Percentiles rank a stretch among this genome's conserved stretches.
These are phyloP conservation scores for Xylocopa sonorina DNA, from an alignment of 1,140 invertebrate species.

Conservation along the genomic window DNA sequence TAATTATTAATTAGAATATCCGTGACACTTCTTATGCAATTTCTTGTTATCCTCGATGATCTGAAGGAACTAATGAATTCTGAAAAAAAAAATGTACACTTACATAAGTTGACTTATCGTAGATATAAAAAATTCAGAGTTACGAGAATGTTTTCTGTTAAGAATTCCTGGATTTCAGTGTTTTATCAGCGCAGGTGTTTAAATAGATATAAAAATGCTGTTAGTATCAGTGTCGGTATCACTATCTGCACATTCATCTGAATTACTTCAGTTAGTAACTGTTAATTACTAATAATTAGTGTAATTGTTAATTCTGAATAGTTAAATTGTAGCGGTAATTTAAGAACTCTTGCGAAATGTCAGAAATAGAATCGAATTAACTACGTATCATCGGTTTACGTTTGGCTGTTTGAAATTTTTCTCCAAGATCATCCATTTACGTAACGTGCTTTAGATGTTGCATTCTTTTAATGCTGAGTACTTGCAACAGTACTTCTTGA, in stretches of 20 bases:
- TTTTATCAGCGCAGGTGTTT: not conserved
- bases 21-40: too few species aligned
- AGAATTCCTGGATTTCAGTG: not conserved
- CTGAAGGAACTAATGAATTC: too few species aligned
- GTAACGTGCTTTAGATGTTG: constrained; percentile 11
- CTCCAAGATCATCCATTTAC: not conserved
- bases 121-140: not conserved
- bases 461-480: constrained; percentile 19
- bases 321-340: too few species aligned
- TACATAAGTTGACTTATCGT: too few species aligned
- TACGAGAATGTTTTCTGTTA: not conserved
- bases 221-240: too few species aligned
- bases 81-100: too few species aligned
- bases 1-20: too few species aligned
- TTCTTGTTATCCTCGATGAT: too few species aligned
- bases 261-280: not conserved
- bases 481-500: not conserved
- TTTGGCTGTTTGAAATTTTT: not conserved
- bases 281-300: too few species aligned
- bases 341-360: too few species aligned
- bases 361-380: not conserved
- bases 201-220: not conserved
- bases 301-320: too few species aligned
- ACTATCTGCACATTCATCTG: not conserved
- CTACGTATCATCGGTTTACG: too few species aligned